Evolutionary conservation across 2,888 invertebrate genomes (phyloP).

Genomic region (Drosophila kanekoi): DNA sequence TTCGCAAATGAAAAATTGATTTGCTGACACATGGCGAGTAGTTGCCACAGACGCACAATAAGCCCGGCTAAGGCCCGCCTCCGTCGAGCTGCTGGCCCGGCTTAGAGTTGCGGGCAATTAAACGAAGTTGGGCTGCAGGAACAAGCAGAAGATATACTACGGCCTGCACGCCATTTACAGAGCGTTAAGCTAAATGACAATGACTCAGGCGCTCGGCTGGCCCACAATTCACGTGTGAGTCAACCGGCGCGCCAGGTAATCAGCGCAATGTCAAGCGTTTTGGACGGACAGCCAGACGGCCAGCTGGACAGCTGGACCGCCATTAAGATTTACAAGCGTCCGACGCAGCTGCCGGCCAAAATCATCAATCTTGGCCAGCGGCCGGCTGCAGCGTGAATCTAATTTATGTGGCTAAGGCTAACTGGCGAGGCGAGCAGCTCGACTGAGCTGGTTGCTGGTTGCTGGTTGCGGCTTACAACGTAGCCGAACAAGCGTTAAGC

Average conservation of each 20-base stretch:
- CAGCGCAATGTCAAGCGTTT: slow-evolving; percentile 68
- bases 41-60: slow-evolving; percentile 3
- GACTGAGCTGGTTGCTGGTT: slow-evolving; percentile 7
- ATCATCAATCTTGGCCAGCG: slow-evolving; percentile 69
- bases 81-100: neutral
- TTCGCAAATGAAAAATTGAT: slow-evolving; percentile 50
- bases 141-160: slow-evolving; percentile 27
- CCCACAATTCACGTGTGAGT: slow-evolving; percentile 43
- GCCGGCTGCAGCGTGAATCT: slow-evolving; percentile 56
- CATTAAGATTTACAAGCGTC: slow-evolving; percentile 62
- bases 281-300: slow-evolving; percentile 22
- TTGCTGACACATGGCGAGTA: slow-evolving; percentile 42
- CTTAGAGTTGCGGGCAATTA: slow-evolving; percentile 55
- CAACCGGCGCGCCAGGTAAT: slow-evolving; percentile 52
- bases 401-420: slow-evolving; percentile 66
- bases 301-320: slow-evolving; percentile 17
- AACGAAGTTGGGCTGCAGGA: slow-evolving; percentile 66
- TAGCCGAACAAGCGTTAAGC: slow-evolving; percentile 11
- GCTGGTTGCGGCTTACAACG: slow-evolving; percentile 18
- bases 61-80: neutral
- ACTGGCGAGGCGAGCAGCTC: neutral
- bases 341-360: slow-evolving; percentile 59
- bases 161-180: slow-evolving; percentile 31
- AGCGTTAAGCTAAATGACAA: slow-evolving; percentile 70
- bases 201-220: slow-evolving; percentile 62